phyloP scores from a whole-genome alignment of 2,113 vertebrate genomes.

The Mus musculus region DNA sequence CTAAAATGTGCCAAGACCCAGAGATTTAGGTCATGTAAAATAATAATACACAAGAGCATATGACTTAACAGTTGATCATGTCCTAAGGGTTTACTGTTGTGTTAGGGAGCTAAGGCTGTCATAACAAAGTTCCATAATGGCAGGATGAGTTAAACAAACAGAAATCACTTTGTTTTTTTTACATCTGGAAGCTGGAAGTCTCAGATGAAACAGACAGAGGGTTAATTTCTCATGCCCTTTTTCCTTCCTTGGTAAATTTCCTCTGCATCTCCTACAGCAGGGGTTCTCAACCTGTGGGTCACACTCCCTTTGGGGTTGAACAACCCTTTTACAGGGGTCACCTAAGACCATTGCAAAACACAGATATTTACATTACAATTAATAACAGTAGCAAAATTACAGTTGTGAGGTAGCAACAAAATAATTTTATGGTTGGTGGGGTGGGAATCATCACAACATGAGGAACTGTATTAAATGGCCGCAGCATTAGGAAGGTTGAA shows the following conservation, averaged over 20 bases:
- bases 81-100: not conserved
- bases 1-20: not conserved
- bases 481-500: not conserved
- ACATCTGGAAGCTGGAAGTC: not conserved
- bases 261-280: not conserved
- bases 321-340: not conserved
- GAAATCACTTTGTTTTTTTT: not conserved
- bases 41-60: not conserved
- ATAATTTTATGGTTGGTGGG: not conserved
- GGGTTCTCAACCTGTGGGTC: not conserved
- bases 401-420: not conserved
- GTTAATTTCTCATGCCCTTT: not conserved
- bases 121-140: not conserved
- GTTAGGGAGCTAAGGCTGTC: not conserved
- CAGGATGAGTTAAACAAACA: not conserved
- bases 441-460: not conserved
- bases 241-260: not conserved
- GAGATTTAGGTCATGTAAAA: not conserved
- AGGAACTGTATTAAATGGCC: not conserved
- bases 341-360: not conserved
- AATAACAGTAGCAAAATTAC: not conserved
- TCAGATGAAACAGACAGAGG: not conserved
- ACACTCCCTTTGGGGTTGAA: not conserved
- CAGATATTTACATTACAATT: not conserved
- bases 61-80: not conserved